Percentiles rank a stretch among this genome's conserved stretches.
phyloP scores from a whole-genome alignment of 1,140 invertebrate genomes.

The Pogonomyrmex californicus region DNA sequence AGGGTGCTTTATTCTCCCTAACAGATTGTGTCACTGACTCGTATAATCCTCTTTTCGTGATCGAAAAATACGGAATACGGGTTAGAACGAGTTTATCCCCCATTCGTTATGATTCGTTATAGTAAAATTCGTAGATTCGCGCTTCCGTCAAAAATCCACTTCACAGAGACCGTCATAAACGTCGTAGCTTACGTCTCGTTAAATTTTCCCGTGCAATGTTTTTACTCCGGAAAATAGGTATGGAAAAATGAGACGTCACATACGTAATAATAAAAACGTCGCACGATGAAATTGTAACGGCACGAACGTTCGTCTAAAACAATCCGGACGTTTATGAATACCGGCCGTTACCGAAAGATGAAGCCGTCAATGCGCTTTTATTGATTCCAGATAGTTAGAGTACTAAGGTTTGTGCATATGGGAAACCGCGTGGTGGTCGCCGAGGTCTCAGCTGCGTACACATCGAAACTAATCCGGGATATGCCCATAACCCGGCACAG shows the following conservation, averaged over 20 bases:
- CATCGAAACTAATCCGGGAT: conserved; percentile 75
- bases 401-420: conserved; percentile 57
- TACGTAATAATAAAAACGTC: not conserved
- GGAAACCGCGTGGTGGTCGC: conserved; percentile 51
- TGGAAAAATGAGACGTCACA: conserved; percentile 3
- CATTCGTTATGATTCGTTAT: not conserved
- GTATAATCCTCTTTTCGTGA: conserved; percentile 55
- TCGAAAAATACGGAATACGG: conserved; percentile 47
- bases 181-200: not conserved
- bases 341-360: conserved; percentile 43
- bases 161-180: not conserved
- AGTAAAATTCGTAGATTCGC: conserved; percentile 18
- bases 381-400: conserved; percentile 67
- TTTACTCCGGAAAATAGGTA: not conserved
- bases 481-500: conserved; percentile 65
- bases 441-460: conserved; percentile 76
- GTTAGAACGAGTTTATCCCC: conserved; percentile 33
- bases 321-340: conserved; percentile 37
- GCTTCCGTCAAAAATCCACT: conserved; percentile 1
- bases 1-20: conserved; percentile 48
- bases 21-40: conserved; percentile 53
- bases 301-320: conserved; percentile 20
- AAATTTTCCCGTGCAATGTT: not conserved
- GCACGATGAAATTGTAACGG: conserved; percentile 20
- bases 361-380: conserved; percentile 69